phyloP scores from a whole-genome alignment of 2,797 vertebrate genomes.

The Eupleurogrammus muticus region DNA sequence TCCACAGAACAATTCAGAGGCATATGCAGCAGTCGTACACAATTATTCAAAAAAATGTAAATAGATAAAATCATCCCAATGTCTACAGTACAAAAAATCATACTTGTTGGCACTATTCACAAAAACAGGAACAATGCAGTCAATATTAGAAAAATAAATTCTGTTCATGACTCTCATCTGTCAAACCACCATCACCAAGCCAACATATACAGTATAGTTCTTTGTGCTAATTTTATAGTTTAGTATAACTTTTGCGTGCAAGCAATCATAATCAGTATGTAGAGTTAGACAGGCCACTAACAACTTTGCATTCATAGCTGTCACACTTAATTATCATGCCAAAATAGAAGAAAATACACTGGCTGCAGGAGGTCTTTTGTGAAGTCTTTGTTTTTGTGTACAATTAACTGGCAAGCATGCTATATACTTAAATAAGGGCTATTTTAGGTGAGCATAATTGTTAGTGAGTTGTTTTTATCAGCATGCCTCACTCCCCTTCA shows the following conservation, averaged over 20 bases:
- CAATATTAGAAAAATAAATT: slow-evolving; percentile 44
- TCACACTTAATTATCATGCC: slow-evolving; percentile 80
- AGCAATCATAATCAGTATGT: slow-evolving; percentile 64
- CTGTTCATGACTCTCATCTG: slow-evolving; percentile 29
- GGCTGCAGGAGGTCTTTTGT: slow-evolving; percentile 76
- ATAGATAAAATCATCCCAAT: slow-evolving; percentile 41
- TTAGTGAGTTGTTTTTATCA: slow-evolving; percentile 85
- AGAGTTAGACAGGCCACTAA: slow-evolving; percentile 74
- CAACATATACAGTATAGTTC: slow-evolving; percentile 18
- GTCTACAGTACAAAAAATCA: slow-evolving; percentile 45
- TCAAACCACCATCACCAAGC: slow-evolving; percentile 20
- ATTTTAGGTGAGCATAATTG: slow-evolving; percentile 84
- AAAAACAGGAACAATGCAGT: slow-evolving; percentile 45
- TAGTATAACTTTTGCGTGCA: slow-evolving; percentile 63
- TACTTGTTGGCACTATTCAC: slow-evolving; percentile 32
- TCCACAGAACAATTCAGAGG: slow-evolving; percentile 66
- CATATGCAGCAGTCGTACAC: slow-evolving; percentile 51
- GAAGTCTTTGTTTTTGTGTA: slow-evolving; percentile 82
- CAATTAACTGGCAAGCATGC: slow-evolving; percentile 80
- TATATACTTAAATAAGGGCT: slow-evolving; percentile 81
- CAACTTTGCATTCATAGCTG: slow-evolving; percentile 78
- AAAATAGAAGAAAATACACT: slow-evolving; percentile 80
- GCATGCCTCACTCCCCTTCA: slow-evolving; percentile 82
- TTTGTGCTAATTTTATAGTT: slow-evolving; percentile 45
- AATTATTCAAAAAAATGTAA: slow-evolving; percentile 68